Base-by-base conservation (phyloP, 92 coral and sea anemone species). In the Blastomussa wellsi region DNA sequence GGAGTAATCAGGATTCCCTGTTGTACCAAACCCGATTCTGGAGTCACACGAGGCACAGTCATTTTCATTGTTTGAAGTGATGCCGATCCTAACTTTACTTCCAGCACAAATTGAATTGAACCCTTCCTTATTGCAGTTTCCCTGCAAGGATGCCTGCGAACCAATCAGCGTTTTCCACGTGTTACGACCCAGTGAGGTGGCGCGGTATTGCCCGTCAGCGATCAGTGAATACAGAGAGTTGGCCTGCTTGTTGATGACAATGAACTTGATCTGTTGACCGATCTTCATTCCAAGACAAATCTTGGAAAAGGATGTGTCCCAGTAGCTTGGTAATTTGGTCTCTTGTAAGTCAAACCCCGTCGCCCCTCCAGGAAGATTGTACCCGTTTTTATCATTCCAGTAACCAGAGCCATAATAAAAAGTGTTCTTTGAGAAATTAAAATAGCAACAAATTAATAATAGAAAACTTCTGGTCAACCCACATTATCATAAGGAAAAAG, bases 281-380 rank as follows among this genome's bases (percentile, higher is more conserved):
- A 55, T 60, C n/a, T 55, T 83, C 80, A 83, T 83, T 3, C 80
- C 86, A 10, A 83, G 86, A 20, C 86, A 83, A 36, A 83, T 74
- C 72, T 37, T 73, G 53, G 80, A 38, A 29, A 83, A 83, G n/a
- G 80, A 57, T 37, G 86, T 83, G 72, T 39, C 39, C 86, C 86
- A 83, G 69, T 83, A 83, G 32, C 73, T 53, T 1, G 86, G 72
- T 31, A 83, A 24, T 44, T 83, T 83, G 72, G 86, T 73, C 19
- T 83, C 86, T 37, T 57, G 42, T 14, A 3, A 11, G 86, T 83
- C 80, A 57, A 83, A 75, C 9, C 86, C 79, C 26, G 86, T 83
- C 51, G 26, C 7, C 0, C 86, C 86, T 74, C 86, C 86, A 11
- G 19, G 52, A 11, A 64, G 53, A 32, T 83, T 83, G 48, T 72